Evolutionary conservation across 2,113 vertebrate species (phyloP), one percentile per base, ranked within the genome.

Genomic region (Arizona elegans): DNA sequence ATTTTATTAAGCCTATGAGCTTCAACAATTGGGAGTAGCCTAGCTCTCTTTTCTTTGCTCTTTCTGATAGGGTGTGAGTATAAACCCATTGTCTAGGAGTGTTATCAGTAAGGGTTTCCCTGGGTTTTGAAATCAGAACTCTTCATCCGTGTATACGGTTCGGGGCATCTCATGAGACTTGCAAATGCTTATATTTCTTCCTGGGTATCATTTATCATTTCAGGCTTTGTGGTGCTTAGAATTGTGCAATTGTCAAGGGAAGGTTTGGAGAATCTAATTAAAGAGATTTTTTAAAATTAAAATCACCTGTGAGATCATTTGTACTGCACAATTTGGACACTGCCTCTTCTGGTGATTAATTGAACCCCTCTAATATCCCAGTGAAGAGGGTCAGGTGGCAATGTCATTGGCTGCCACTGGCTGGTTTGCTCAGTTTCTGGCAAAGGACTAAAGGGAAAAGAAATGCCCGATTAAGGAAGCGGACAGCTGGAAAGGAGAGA

Each of bases 141-240:
- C 95, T 93, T 95, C 92, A 94, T 96, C 95, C 95, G 92, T 93
- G 95, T 93, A 91, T 93, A 93, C 94, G 96, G 95, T 94, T 96
- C 95, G 90, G 94, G 95, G 94, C 95, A 93, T 96, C 96, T 96
- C 95, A 75, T 94, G 96, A 95, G 96, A 95, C n/a, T 95, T 96
- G 93, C 97, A 93, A 91, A 95, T 96, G 95, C 96, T 95, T 96
- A 93, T 95, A 96, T 97, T 95, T 95, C 93, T 94, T 96, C 96
- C 96, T 96, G 93, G 95, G 94, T 94, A 94, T 96, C 96, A 95
- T 96, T 97, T 95, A 94, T 97, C 96, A 96, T 96, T 96, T 95
- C 95, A 95, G 94, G 96, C 95, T 96, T 96, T 95, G 90, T 95
- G 94, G 95, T 95, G 95, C 96, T 96, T 94, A 96, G 97, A 96